Conservation (phyloP, 1,140 invertebrate species). For the Yoshiicerus persimilis region DNA sequence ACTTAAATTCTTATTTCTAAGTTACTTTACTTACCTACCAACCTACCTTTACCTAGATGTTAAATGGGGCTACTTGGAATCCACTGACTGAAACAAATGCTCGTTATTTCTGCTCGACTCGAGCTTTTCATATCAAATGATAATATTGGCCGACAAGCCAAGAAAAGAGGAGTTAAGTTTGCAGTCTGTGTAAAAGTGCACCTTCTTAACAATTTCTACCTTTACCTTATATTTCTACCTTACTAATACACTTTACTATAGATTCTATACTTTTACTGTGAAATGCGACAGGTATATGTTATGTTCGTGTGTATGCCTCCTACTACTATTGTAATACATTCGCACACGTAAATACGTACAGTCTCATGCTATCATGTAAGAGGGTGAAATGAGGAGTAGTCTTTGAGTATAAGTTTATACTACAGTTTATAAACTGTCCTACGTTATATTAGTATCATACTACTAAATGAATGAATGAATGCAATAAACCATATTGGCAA, state of each 20-base stretch:
- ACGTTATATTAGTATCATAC: background rate
- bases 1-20: background rate
- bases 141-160: background rate
- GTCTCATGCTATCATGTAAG: background rate
- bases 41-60: background rate
- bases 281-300: background rate
- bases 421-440: background rate
- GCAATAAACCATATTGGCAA: no score
- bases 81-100: background rate
- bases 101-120: constrained; percentile 21
- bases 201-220: background rate
- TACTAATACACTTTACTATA: background rate
- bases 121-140: constrained; percentile 18
- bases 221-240: background rate
- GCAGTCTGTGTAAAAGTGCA: background rate
- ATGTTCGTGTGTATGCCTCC: background rate
- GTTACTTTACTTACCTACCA: background rate
- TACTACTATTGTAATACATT: no score
- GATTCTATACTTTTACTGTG: background rate
- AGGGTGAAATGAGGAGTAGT: background rate
- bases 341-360: background rate
- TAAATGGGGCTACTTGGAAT: constrained; percentile 19
- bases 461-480: background rate
- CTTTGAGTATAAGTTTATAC: background rate
- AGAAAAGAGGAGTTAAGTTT: background rate